These are phyloP conservation scores for Drosophila novamexicana DNA, from an alignment of 1,140 invertebrate species.

Conservation along the genomic window DNA sequence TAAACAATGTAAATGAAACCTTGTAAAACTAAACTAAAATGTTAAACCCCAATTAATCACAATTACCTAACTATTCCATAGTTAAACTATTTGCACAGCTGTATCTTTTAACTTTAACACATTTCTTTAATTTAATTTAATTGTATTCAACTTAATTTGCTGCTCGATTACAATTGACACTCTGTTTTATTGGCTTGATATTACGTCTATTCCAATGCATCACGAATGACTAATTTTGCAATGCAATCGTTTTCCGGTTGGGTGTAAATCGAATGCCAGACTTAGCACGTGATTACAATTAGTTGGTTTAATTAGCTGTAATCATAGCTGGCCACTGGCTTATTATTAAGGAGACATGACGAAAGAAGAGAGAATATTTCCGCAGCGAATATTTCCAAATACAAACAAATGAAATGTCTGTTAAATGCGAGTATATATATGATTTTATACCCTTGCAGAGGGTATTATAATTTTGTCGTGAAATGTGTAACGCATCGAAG, in stretches of 20 bases:
- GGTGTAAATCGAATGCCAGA: not conserved
- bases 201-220: slow-evolving; percentile 1
- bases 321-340: slow-evolving; percentile 2
- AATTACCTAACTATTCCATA: no score
- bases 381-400: not conserved
- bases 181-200: not conserved
- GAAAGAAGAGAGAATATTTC: not conserved
- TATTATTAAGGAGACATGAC: slow-evolving; percentile 27
- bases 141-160: no score
- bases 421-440: not conserved
- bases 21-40: no score
- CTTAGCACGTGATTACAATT: slow-evolving; percentile 37
- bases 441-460: no score
- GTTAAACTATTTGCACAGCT: no score
- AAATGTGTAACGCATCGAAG: no score
- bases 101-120: no score
- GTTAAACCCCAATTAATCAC: no score
- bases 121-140: no score
- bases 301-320: slow-evolving; percentile 24
- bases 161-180: not conserved
- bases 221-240: slow-evolving; percentile 41
- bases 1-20: no score
- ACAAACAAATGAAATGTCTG: no score
- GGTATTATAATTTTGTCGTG: no score
- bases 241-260: slow-evolving; percentile 14